Conservation (phyloP, 2,888 invertebrate species). For the Saturnia japonica region DNA sequence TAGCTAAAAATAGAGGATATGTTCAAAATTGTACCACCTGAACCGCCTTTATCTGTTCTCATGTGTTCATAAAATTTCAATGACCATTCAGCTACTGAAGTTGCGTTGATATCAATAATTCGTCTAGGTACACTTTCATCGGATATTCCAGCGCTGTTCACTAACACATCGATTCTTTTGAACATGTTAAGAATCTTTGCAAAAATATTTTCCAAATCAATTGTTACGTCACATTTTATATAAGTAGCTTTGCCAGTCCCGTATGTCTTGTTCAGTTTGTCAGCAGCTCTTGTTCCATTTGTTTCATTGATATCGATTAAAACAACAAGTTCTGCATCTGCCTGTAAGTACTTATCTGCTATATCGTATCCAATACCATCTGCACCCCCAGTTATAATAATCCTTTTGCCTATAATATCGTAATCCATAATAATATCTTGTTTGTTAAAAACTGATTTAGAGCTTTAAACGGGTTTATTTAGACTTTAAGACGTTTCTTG, state of each 20-base stretch:
- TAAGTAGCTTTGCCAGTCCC: slow-evolving; percentile 28
- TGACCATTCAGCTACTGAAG: slow-evolving; percentile 38
- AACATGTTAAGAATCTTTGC: slow-evolving; percentile 24
- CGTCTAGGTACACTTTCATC: slow-evolving; percentile 5
- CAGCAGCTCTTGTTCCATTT: slow-evolving; percentile 22
- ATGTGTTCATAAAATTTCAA: slow-evolving; percentile 75
- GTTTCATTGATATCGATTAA: slow-evolving; percentile 30
- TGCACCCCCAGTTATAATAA: slow-evolving; percentile 77
- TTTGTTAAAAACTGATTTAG: not conserved
- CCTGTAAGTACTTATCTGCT: slow-evolving; percentile 64
- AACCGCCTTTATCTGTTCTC: slow-evolving; percentile 74
- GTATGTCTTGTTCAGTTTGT: slow-evolving; percentile 25
- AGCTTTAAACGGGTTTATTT: not conserved
- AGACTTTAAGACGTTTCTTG: not conserved
- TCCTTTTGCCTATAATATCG: slow-evolving; percentile 38
- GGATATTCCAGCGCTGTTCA: slow-evolving; percentile 25
- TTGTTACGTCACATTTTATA: slow-evolving; percentile 41
- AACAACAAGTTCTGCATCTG: slow-evolving; percentile 46
- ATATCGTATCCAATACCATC: slow-evolving; percentile 76
- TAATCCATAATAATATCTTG: slow-evolving; percentile 26
- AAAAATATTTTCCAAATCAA: slow-evolving; percentile 27
- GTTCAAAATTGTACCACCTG: slow-evolving; percentile 81
- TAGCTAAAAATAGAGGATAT: slow-evolving; percentile 48
- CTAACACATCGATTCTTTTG: slow-evolving; percentile 19
- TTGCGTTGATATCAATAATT: slow-evolving; percentile 24